A percentile compares a stretch with the other conserved stretches of the same genome.
These are phyloP conservation scores for Anolis carolinensis DNA, from an alignment of 2,113 vertebrate species.

Conservation along the genomic window DNA sequence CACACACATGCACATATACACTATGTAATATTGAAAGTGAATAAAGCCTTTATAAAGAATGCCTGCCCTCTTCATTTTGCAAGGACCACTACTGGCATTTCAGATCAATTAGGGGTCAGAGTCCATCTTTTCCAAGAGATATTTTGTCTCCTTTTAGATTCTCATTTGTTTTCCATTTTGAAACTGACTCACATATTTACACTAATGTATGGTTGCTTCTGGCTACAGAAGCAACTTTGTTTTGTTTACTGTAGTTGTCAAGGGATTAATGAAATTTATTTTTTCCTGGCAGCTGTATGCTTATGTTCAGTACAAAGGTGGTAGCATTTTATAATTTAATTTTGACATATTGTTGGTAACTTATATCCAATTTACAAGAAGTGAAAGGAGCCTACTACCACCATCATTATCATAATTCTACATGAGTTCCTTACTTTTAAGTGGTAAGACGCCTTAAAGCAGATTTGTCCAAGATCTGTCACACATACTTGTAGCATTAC, in stretches of 20 bases:
- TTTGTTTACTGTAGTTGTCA: neutral
- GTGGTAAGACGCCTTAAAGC: neutral
- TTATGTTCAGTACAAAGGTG: constrained; percentile 2
- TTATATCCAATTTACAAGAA: neutral
- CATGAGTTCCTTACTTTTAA: neutral
- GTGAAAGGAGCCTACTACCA: neutral
- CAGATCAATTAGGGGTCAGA: neutral
- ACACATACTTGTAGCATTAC: too few relatives aligned
- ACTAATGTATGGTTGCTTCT: neutral
- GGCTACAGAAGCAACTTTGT: neutral
- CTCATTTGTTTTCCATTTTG: neutral
- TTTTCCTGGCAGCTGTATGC: neutral
- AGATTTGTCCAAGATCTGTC: neutral
- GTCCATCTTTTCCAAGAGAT: neutral
- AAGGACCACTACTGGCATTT: neutral
- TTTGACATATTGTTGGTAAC: neutral
- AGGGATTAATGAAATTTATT: neutral
- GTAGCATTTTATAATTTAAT: neutral
- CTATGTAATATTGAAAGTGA: neutral
- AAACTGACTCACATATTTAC: neutral
- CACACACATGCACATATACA: too few relatives aligned
- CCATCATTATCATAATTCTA: too few relatives aligned
- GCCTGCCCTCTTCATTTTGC: neutral
- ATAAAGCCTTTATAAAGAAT: neutral
- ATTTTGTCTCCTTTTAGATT: neutral